These are phyloP conservation scores for Cichladusa arquata DNA, from an alignment of 2,113 vertebrate species.

Conservation along the genomic window DNA sequence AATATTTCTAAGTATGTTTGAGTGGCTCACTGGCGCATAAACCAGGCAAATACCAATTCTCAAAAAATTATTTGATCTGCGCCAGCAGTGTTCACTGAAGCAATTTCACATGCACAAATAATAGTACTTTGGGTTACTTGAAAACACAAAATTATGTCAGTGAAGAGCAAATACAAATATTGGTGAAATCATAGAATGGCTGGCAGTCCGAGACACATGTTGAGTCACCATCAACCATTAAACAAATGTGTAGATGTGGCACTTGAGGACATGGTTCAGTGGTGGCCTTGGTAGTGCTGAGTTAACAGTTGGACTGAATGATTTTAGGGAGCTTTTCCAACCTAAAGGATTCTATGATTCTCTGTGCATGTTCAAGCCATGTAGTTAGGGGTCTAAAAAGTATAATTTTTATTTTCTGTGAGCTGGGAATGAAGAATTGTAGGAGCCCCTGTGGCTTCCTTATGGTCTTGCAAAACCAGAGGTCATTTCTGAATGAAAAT, in stretches of 20 bases:
- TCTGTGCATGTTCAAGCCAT: not conserved
- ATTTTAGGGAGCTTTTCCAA: not conserved
- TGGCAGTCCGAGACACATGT: not conserved
- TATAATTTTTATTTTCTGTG: not conserved
- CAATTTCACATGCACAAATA: not conserved
- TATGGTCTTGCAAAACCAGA: not conserved
- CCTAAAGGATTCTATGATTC: not conserved
- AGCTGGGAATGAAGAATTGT: not conserved
- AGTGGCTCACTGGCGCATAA: not conserved
- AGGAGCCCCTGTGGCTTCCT: not conserved
- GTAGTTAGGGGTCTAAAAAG: not conserved
- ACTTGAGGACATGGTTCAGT: not conserved
- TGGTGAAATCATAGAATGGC: not conserved
- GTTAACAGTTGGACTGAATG: not conserved
- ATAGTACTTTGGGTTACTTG: not conserved
- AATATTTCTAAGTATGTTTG: constrained; percentile 46
- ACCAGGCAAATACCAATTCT: constrained; percentile 10
- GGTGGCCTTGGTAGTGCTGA: not conserved
- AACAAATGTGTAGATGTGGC: not conserved
- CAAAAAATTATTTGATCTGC: not conserved
- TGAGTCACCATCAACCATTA: not conserved
- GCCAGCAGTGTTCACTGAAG: not conserved
- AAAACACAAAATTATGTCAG: not conserved
- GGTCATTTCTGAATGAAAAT: not conserved
- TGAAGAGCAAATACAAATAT: not conserved